These are phyloP conservation scores for Tadarida brasiliensis DNA, from an alignment of 2,797 vertebrate genomes.

Conservation along the genomic window DNA sequence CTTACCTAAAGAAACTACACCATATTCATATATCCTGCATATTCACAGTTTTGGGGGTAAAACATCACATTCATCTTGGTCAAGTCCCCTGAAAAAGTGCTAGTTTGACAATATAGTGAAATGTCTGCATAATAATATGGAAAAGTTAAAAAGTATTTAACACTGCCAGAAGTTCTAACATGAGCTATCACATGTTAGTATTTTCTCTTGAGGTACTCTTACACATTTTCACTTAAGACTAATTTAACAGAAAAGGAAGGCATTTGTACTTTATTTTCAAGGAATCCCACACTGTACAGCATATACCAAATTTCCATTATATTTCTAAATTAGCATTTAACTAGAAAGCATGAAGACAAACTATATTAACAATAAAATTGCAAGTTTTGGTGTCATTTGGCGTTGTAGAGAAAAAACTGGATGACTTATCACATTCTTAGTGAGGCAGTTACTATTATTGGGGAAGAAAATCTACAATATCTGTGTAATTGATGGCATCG, in stretches of 20 bases:
- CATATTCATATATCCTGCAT: slow-evolving; percentile 15
- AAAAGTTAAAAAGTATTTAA: slow-evolving; percentile 47
- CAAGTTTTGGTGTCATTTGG: slow-evolving; percentile 12
- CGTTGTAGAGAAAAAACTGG: slow-evolving; percentile 30
- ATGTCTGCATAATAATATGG: neutral
- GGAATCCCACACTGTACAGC: neutral
- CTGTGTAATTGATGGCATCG: neutral
- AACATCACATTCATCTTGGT: slow-evolving; percentile 19
- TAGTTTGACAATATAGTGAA: slow-evolving; percentile 49
- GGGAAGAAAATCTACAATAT: slow-evolving; percentile 47
- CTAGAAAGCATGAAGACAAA: slow-evolving; percentile 31
- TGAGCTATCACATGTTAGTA: slow-evolving; percentile 18
- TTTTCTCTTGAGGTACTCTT: slow-evolving; percentile 33
- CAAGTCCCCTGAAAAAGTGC: slow-evolving; percentile 39
- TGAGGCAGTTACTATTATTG: neutral
- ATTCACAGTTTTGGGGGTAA: slow-evolving; percentile 42
- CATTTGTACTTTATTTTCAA: slow-evolving; percentile 37
- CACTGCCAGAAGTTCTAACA: neutral
- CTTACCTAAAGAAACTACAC: slow-evolving; percentile 60
- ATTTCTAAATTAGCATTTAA: slow-evolving; percentile 50
- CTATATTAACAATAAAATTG: neutral
- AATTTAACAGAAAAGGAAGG: slow-evolving; percentile 46
- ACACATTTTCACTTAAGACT: slow-evolving; percentile 45
- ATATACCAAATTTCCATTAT: neutral
- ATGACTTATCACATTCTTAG: slow-evolving; percentile 23